Evolutionary conservation across 2,888 invertebrate species (phyloP).

Genomic region (Zootermopsis nevadensis): DNA sequence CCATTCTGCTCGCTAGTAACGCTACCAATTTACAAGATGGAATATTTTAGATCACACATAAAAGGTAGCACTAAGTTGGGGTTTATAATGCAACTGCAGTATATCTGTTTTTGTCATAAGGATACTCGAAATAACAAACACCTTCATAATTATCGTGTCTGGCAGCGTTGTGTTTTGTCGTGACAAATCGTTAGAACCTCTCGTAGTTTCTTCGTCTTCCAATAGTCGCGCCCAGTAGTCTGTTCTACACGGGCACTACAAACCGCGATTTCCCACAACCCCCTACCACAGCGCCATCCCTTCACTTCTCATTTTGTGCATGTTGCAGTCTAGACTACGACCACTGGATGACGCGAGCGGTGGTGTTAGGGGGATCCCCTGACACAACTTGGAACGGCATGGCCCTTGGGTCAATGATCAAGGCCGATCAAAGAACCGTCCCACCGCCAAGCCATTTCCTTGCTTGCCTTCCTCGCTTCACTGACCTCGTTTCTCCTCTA

Average conservation of each 20-base stretch:
- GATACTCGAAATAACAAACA: too few species aligned
- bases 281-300: not conserved
- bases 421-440: constrained; percentile 50
- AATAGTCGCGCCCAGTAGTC: not conserved
- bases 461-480: constrained; percentile 33
- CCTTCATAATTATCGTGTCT: not conserved
- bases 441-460: not conserved
- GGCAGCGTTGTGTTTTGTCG: not conserved
- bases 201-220: not conserved
- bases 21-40: too few species aligned
- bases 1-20: too few species aligned
- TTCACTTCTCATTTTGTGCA: not conserved
- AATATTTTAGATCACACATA: too few species aligned
- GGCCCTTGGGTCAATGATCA: constrained; percentile 49
- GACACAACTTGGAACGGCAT: not conserved
- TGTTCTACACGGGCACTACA: not conserved
- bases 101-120: too few species aligned
- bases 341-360: constrained; percentile 1
- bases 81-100: too few species aligned
- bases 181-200: constrained; percentile 47
- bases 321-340: constrained; percentile 15
- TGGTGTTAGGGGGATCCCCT: constrained; percentile 33
- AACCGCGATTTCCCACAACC: not conserved
- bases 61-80: too few species aligned
- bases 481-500: constrained; percentile 44